These are phyloP conservation scores for Aptenodytes patagonicus DNA, from an alignment of 2,113 vertebrate genomes.

Conservation along the genomic window DNA sequence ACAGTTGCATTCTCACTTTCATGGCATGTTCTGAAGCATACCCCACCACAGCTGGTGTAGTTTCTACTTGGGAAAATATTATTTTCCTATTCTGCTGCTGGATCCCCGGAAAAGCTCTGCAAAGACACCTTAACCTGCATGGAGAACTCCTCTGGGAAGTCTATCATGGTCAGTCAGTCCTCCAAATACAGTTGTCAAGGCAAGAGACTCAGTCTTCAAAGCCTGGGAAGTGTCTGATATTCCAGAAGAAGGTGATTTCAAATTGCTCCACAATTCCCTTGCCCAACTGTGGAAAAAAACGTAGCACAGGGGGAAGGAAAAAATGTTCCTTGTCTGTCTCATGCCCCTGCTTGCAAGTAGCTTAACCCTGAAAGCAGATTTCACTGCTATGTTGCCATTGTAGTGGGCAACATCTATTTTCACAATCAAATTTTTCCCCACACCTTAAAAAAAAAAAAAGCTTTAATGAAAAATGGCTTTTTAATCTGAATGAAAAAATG, in stretches of 20 bases:
- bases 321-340: background rate
- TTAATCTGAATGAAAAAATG: background rate
- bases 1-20: background rate
- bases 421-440: background rate
- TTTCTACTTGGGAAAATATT: background rate
- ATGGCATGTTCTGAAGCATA: slow-evolving; percentile 13
- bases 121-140: background rate
- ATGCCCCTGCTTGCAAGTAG: background rate
- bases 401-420: background rate
- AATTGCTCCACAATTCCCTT: background rate
- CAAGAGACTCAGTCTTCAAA: background rate
- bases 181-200: background rate
- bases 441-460: background rate
- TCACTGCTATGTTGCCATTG: background rate
- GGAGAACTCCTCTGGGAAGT: background rate
- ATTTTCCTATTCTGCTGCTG: background rate
- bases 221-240: background rate
- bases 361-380: background rate
- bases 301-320: background rate
- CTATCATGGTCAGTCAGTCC: background rate
- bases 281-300: background rate
- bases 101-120: background rate
- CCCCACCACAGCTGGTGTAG: background rate
- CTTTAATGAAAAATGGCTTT: background rate
- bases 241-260: background rate